Percentiles rank a stretch among this genome's conserved stretches.
Conservation (phyloP, 2,113 vertebrate species). For the Balaenoptera acutorostrata region DNA sequence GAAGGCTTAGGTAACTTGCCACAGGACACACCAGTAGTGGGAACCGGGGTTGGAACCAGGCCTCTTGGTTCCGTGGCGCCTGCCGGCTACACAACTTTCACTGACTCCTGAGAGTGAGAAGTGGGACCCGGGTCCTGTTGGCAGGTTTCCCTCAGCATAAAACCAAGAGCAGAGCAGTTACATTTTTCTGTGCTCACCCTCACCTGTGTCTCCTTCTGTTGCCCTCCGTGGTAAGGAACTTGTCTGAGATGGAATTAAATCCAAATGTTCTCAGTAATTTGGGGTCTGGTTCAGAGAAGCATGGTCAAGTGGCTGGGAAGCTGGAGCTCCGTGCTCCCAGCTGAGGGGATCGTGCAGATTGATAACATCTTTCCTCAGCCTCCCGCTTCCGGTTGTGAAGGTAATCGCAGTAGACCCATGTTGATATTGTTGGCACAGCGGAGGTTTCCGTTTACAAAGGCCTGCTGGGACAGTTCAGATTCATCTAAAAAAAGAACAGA, state of each 20-base stretch:
- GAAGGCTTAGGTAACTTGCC: not conserved
- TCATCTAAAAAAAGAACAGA: not conserved
- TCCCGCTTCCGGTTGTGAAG: not conserved
- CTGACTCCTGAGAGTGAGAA: not conserved
- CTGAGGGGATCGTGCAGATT: not conserved
- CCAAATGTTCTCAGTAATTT: constrained; percentile 29
- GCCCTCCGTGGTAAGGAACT: not conserved
- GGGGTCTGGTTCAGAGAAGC: not conserved
- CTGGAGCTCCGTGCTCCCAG: not conserved
- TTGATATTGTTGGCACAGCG: not conserved
- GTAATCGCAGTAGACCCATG: not conserved
- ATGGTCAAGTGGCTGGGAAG: not conserved
- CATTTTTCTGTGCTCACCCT: not conserved
- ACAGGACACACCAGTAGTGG: not conserved
- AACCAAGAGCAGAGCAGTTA: not conserved
- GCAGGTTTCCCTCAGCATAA: not conserved
- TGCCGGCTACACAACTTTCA: not conserved
- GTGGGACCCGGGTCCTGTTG: not conserved
- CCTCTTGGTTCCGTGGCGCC: not conserved
- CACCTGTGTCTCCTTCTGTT: not conserved
- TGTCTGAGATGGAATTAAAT: constrained; percentile 4
- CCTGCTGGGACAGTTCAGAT: not conserved
- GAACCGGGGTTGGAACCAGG: not conserved
- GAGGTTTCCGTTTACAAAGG: constrained; percentile 29
- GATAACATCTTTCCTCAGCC: not conserved